Percentiles rank a stretch among this genome's conserved stretches.
Evolutionary conservation across 2,888 invertebrate species (phyloP).

Genomic region (Caenorhabditis becei): DNA sequence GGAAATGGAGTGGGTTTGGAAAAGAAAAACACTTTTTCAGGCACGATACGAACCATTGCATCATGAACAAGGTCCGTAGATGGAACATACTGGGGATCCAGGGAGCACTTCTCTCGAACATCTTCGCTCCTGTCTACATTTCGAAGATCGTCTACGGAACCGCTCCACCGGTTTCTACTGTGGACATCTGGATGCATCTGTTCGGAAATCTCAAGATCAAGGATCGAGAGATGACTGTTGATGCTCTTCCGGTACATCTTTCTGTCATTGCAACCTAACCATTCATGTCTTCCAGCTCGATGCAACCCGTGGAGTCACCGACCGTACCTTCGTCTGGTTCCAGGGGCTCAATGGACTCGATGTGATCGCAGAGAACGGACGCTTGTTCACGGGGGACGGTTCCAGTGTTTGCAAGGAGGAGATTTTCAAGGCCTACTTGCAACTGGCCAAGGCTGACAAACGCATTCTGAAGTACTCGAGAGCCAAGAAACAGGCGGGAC

Average conservation of each 20-base stretch:
- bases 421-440: constrained; percentile 33
- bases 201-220: constrained; percentile 8
- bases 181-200: constrained; percentile 5
- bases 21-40: constrained; percentile 11
- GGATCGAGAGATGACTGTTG: constrained; percentile 15
- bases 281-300: not conserved
- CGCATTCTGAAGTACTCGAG: constrained; percentile 31
- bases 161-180: constrained; percentile 6
- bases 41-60: constrained; percentile 46
- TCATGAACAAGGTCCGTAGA: constrained; percentile 81
- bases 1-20: not conserved
- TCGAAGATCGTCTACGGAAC: constrained; percentile 33
- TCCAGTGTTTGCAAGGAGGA: constrained; percentile 40
- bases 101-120: constrained; percentile 84
- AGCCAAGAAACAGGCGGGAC: constrained; percentile 46
- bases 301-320: not conserved
- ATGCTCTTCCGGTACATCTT: not conserved
- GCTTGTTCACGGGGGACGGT: not conserved
- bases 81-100: constrained; percentile 84
- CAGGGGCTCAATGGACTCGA: constrained; percentile 32
- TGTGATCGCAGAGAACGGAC: constrained; percentile 13
- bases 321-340: constrained; percentile 27
- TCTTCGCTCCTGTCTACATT: constrained; percentile 85
- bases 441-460: constrained; percentile 23
- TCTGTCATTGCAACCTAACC: no score